Percentiles rank a stretch among this genome's conserved stretches.
These are phyloP conservation scores for Drosophila tani DNA, from an alignment of 1,140 invertebrate genomes.

Conservation along the genomic window DNA sequence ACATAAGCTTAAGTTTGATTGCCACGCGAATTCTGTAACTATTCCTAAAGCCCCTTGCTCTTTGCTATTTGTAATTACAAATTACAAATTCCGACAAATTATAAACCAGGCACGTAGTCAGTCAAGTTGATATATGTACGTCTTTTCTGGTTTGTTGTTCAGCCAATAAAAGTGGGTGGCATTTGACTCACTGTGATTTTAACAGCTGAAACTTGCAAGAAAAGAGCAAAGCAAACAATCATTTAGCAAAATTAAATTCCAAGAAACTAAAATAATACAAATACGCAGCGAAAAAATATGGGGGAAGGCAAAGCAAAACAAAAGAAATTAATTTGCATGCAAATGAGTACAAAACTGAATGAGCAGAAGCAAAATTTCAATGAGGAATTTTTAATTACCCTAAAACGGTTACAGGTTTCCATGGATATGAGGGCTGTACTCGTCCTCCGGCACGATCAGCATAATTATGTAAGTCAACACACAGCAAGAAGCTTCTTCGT, in stretches of 20 bases:
- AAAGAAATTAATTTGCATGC: conserved; percentile 71
- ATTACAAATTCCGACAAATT: conserved; percentile 19
- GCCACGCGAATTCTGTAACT: not conserved
- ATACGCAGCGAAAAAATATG: conserved; percentile 6
- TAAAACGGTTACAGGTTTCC: conserved; percentile 15
- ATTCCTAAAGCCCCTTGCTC: not conserved
- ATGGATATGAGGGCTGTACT: not conserved
- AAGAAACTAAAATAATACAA: conserved; percentile 64
- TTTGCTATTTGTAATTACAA: conserved; percentile 15
- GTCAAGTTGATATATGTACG: conserved; percentile 13
- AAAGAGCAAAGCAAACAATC: conserved; percentile 16
- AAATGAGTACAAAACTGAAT: conserved; percentile 50
- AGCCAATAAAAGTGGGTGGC: conserved; percentile 16
- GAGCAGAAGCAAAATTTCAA: conserved; percentile 12
- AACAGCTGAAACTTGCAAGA: conserved; percentile 1
- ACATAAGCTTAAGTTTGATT: not conserved
- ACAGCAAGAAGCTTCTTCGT: not conserved
- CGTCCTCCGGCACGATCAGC: conserved; percentile 6
- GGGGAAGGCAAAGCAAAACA: conserved; percentile 27
- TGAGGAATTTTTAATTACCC: conserved; percentile 36
- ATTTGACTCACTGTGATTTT: conserved; percentile 13
- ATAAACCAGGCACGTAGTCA: conserved; percentile 19
- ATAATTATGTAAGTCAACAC: conserved; percentile 48
- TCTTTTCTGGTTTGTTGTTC: not conserved
- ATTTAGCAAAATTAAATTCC: conserved; percentile 56